Evolutionary conservation across 1,140 invertebrate species (phyloP).

Genomic region (Drosophila tsacasi): DNA sequence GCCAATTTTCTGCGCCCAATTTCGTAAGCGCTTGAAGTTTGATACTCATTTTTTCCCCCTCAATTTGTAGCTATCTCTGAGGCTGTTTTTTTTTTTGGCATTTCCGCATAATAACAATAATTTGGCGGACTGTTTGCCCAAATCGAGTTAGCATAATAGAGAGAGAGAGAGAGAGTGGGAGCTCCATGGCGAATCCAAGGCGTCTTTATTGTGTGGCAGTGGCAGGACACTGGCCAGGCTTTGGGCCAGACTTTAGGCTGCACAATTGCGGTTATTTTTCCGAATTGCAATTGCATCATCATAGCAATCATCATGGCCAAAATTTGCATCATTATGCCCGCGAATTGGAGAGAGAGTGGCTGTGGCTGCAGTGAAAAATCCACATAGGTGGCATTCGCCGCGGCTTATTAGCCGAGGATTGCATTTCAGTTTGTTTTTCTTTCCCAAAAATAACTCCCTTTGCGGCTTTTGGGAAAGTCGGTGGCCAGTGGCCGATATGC

Average conservation of each 20-base stretch:
- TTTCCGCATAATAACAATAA: constrained; percentile 81
- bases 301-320: constrained; percentile 42
- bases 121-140: constrained; percentile 78
- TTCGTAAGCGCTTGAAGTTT: constrained; percentile 51
- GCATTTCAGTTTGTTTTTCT: constrained; percentile 31
- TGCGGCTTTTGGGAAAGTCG: constrained; percentile 48
- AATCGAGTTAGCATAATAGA: constrained; percentile 80
- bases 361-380: constrained; percentile 12
- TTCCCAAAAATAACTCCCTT: constrained; percentile 18
- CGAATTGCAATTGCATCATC: constrained; percentile 58
- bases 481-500: constrained; percentile 58
- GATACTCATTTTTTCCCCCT: constrained; percentile 24
- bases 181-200: constrained; percentile 45
- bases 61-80: constrained; percentile 59
- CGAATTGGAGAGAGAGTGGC: constrained; percentile 9
- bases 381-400: constrained; percentile 62
- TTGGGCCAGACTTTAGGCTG: constrained; percentile 15
- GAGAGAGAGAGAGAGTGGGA: constrained; percentile 14
- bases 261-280: constrained; percentile 44
- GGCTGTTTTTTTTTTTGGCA: constrained; percentile 41
- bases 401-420: constrained; percentile 67
- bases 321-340: constrained; percentile 73
- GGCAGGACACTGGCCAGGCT: constrained; percentile 48
- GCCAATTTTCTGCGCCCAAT: constrained; percentile 68
- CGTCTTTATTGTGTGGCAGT: constrained; percentile 55